Evolutionary conservation across 2,888 invertebrate genomes (phyloP).

Genomic region (Heliconius charithonia): DNA sequence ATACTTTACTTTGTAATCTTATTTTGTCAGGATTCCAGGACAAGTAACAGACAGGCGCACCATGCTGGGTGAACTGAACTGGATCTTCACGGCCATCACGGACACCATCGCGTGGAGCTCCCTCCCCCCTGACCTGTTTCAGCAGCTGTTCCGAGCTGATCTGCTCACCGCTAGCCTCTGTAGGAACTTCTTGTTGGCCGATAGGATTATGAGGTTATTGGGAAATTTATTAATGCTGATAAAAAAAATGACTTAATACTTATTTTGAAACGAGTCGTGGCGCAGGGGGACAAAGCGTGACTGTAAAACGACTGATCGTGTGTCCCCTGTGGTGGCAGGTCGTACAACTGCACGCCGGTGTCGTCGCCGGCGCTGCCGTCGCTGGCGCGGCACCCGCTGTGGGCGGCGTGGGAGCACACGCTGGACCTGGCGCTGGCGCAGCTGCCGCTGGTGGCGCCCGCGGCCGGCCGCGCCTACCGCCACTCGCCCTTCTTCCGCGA

Average conservation of each 20-base stretch:
- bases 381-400: slow-evolving; percentile 95
- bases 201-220: slow-evolving; percentile 92
- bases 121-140: slow-evolving; percentile 96
- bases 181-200: slow-evolving; percentile 97
- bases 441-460: slow-evolving; percentile 86
- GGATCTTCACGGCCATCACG: slow-evolving; percentile 99
- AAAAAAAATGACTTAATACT: too few relatives aligned
- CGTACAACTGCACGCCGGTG: slow-evolving; percentile 98
- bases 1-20: background rate
- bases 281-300: too few relatives aligned
- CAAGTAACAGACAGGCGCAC: slow-evolving; percentile 96
- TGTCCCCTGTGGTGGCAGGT: slow-evolving; percentile 72
- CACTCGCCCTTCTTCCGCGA: slow-evolving; percentile 98
- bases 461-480: slow-evolving; percentile 78
- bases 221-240: background rate
- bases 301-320: too few relatives aligned
- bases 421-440: slow-evolving; percentile 97
- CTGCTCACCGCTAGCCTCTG: slow-evolving; percentile 98
- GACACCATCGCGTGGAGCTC: slow-evolving; percentile 99
- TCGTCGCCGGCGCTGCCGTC: slow-evolving; percentile 95
- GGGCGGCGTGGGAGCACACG: slow-evolving; percentile 99
- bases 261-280: too few relatives aligned
- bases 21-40: slow-evolving; percentile 91
- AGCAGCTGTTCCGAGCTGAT: slow-evolving; percentile 98
- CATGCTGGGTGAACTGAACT: slow-evolving; percentile 99